Evolutionary conservation across 2,113 vertebrate genomes (phyloP).

Genomic region (Suricata suricatta): DNA sequence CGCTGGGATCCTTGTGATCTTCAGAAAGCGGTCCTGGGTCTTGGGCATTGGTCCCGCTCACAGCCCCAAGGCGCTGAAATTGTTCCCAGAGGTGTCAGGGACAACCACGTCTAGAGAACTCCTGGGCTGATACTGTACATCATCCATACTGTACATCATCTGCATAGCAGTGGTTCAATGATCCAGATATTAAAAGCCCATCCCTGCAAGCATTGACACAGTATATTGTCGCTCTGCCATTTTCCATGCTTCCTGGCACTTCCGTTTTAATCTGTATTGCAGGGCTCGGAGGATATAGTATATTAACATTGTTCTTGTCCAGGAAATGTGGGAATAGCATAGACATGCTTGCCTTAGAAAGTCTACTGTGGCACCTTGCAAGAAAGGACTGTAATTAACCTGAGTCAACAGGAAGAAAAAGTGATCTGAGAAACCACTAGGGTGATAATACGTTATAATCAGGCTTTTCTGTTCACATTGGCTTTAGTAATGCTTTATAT

Average conservation of each 20-base stretch:
- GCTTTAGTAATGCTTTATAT: not conserved
- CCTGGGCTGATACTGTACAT: not conserved
- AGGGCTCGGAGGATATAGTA: not conserved
- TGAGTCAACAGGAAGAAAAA: not conserved
- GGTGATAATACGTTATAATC: not conserved
- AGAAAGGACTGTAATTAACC: not conserved
- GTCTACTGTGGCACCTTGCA: not conserved
- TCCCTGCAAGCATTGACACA: not conserved
- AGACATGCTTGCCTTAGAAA: not conserved
- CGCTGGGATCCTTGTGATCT: not conserved
- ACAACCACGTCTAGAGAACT: not conserved
- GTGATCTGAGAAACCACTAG: not conserved
- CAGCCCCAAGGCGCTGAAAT: not conserved
- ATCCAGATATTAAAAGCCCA: conserved; percentile 29
- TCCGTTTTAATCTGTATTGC: not conserved
- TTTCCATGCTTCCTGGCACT: conserved; percentile 45
- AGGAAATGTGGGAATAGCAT: not conserved
- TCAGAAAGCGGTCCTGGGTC: not conserved
- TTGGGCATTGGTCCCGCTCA: not conserved
- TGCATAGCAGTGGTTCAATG: conserved; percentile 20
- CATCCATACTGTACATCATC: not conserved
- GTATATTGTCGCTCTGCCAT: not conserved
- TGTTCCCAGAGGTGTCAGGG: rapidly evolving
- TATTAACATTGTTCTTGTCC: not conserved
- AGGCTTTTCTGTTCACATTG: not conserved